Conservation (phyloP, 2,888 invertebrate genomes). For the Tribolium freemani region DNA sequence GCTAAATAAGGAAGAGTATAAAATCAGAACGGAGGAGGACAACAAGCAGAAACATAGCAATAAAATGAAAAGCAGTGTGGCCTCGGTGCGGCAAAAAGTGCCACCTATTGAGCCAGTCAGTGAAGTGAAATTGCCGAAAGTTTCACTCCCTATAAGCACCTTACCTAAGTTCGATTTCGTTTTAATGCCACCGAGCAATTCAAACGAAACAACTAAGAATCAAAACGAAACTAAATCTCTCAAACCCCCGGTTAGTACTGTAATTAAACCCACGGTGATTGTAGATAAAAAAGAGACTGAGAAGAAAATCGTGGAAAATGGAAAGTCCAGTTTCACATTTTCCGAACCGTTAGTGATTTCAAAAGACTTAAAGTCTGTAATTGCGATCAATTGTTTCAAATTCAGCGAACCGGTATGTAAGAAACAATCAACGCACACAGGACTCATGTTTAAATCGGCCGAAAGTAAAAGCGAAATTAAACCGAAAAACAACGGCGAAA, state of each 20-base stretch:
- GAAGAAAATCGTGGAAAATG: conserved; percentile 39
- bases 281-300: conserved; percentile 45
- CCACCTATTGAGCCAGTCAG: conserved; percentile 65
- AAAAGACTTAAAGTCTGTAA: conserved; percentile 65
- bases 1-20: conserved; percentile 61
- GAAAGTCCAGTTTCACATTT: conserved; percentile 63
- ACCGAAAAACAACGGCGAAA: conserved; percentile 52
- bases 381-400: conserved; percentile 71
- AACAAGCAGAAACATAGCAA: conserved; percentile 64
- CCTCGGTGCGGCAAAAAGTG: conserved; percentile 56
- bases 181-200: conserved; percentile 60
- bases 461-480: conserved; percentile 1
- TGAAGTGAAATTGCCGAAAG: conserved; percentile 70
- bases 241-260: conserved; percentile 9
- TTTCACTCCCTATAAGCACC: conserved; percentile 72
- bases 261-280: conserved; percentile 6
- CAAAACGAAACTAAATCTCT: conserved; percentile 18
- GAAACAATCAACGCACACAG: conserved; percentile 50
- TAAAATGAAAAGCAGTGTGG: conserved; percentile 67
- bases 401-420: conserved; percentile 72
- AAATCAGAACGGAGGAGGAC: conserved; percentile 55
- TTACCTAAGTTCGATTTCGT: conserved; percentile 73
- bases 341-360: conserved; percentile 70
- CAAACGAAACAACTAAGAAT: conserved; percentile 25
- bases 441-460: conserved; percentile 44